These are phyloP conservation scores for Hemicordylus capensis DNA, from an alignment of 2,113 vertebrate genomes.

Conservation along the genomic window DNA sequence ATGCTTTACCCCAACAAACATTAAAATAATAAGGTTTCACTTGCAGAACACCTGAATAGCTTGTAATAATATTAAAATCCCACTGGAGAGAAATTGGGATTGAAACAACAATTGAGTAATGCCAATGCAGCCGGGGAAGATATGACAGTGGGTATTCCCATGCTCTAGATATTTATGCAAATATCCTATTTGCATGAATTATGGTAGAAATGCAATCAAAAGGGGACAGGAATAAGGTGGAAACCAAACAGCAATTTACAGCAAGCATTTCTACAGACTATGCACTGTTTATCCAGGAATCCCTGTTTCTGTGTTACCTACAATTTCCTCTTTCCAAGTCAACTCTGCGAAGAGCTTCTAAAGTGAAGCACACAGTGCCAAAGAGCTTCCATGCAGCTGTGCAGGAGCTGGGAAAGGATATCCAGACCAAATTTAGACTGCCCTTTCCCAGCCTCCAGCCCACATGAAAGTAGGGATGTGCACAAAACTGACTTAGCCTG, in stretches of 20 bases:
- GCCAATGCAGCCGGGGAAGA: not conserved
- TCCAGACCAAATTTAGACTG: no score
- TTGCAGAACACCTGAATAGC: not conserved
- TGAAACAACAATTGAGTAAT: not conserved
- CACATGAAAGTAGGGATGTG: no score
- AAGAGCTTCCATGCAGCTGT: no score
- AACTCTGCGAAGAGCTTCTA: not conserved
- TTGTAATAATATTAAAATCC: not conserved
- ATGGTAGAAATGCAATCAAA: constrained; percentile 12
- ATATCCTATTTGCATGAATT: not conserved
- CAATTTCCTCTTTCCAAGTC: not conserved
- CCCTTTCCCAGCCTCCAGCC: no score
- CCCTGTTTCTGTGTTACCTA: not conserved
- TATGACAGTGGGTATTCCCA: accelerated
- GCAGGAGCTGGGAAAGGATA: no score
- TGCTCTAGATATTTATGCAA: not conserved
- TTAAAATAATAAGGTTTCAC: not conserved
- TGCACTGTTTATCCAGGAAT: constrained; percentile 7
- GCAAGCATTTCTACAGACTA: not conserved
- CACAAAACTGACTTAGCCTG: no score
- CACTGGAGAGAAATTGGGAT: not conserved
- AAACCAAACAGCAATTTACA: not conserved
- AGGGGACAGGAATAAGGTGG: not conserved
- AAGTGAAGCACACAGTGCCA: no score
- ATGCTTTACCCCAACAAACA: not conserved